Evolutionary conservation across 2,888 invertebrate species (phyloP).

Genomic region (Phorcus lineatus): DNA sequence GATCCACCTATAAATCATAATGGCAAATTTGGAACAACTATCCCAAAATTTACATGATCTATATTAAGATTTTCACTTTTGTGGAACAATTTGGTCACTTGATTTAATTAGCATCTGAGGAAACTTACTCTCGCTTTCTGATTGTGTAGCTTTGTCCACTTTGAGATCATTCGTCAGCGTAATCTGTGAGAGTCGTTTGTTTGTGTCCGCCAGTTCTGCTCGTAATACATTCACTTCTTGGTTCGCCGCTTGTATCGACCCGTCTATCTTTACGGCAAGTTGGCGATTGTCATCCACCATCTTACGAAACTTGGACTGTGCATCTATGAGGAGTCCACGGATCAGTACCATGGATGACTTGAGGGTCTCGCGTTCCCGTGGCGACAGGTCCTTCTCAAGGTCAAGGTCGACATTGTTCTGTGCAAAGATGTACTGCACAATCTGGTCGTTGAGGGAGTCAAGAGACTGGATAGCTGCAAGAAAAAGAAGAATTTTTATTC

Average conservation of each 20-base stretch:
- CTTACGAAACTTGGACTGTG: conserved; percentile 88
- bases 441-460: conserved; percentile 77
- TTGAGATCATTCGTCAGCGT: conserved; percentile 26
- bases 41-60: no score
- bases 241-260: conserved; percentile 69
- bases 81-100: no score
- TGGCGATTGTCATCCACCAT: conserved; percentile 90
- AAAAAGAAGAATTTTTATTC: conserved; percentile 37
- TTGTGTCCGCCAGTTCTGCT: conserved; percentile 79
- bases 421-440: conserved; percentile 76
- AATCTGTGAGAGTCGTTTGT: conserved; percentile 75
- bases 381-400: conserved; percentile 57
- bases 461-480: conserved; percentile 77
- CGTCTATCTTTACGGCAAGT: conserved; percentile 77
- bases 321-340: conserved; percentile 89
- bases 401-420: conserved; percentile 58
- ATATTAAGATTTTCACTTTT: no score
- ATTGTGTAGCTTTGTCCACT: conserved; percentile 10
- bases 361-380: conserved; percentile 79
- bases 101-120: no score
- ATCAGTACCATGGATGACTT: conserved; percentile 89
- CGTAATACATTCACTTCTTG: conserved; percentile 80
- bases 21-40: no score
- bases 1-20: no score
- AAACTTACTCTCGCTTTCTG: conserved; percentile 18